Conservation (phyloP, 2,113 vertebrate species). For the Salvator merianae region DNA sequence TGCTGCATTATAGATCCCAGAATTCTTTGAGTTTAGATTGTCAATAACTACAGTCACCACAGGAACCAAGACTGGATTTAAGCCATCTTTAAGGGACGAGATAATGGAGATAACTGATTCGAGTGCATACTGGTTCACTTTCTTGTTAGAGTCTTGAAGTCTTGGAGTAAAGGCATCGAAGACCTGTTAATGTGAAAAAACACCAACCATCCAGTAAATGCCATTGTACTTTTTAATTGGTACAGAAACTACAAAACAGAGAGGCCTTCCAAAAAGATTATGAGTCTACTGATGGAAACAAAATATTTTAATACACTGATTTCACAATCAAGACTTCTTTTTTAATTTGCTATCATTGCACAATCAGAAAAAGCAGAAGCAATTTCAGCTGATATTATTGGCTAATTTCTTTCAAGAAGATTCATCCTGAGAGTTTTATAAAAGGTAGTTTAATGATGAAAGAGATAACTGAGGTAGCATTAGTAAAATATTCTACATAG, state of each 20-base stretch:
- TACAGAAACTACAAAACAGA: neutral
- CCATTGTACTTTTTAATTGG: neutral
- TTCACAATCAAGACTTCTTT: neutral
- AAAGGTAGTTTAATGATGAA: neutral
- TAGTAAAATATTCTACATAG: too few species aligned
- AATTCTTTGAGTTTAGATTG: slow-evolving; percentile 74
- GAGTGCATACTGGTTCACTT: slow-evolving; percentile 70
- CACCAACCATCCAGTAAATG: slow-evolving; percentile 13
- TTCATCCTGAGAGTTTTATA: neutral
- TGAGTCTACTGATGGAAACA: neutral
- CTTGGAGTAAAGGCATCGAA: slow-evolving; percentile 73
- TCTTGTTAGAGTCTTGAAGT: slow-evolving; percentile 75
- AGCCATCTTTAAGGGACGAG: slow-evolving; percentile 48
- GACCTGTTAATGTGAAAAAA: slow-evolving; percentile 62
- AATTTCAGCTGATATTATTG: neutral
- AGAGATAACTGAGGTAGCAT: neutral
- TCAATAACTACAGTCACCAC: slow-evolving; percentile 54
- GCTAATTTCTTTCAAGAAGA: neutral
- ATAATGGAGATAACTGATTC: slow-evolving; percentile 53
- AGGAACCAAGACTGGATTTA: slow-evolving; percentile 61
- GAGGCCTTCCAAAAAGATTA: neutral
- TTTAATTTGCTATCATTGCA: neutral
- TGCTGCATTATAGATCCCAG: slow-evolving; percentile 55
- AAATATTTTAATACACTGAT: neutral
- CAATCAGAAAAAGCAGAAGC: neutral